Base-by-base conservation (phyloP, 2,797 vertebrate genomes). In the Knipowitschia caucasica region DNA sequence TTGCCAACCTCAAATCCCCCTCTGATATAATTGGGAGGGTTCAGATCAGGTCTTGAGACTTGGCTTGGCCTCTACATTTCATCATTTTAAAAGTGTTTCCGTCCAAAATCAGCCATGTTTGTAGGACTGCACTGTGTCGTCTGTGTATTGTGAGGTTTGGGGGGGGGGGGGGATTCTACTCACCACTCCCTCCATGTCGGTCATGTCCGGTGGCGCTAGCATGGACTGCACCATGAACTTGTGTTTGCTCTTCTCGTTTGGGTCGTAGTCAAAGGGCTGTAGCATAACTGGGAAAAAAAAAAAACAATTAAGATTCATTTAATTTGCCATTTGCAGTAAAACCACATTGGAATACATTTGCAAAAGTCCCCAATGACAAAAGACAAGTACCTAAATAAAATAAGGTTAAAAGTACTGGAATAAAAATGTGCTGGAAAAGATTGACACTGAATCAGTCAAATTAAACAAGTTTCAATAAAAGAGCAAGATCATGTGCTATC, bases 221-320 rank as follows among this genome's bases (percentile, higher is more conserved):
- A 99, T 85, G 64, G 97, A 97, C 89, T 99, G 97, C 73, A 99
- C 97, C 97, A 99, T 99, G 79, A 99, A 99, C 93, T 99, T 99
- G 92, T 99, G 97, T 91, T 99, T 98, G 92, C 96, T 99, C 90
- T 99, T 99, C 90, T 99, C 97, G 69, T 96, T 99, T 72, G 97
- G 97, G 64, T 99, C 97, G 57, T 99, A 99, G 83, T 99, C 97
- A 82, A 99, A 99, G 56, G 97, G 97, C 86, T 99, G 97, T 78
- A 99, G 91, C 97, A 99, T 99, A 87, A 99, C 97, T 99, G 91
- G 43, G 30, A 83, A 70, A 58, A 64, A 14, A 18, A 71, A 71
- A 35, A 12, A 18, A 7, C 7, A 18, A 18, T 20, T 3, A 14
- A 33, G 30, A 14, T 33, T 2, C 12, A 33, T 33, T 33, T 33